Conservation (phyloP, 2,888 invertebrate species). For the Luffia ferchaultella region DNA sequence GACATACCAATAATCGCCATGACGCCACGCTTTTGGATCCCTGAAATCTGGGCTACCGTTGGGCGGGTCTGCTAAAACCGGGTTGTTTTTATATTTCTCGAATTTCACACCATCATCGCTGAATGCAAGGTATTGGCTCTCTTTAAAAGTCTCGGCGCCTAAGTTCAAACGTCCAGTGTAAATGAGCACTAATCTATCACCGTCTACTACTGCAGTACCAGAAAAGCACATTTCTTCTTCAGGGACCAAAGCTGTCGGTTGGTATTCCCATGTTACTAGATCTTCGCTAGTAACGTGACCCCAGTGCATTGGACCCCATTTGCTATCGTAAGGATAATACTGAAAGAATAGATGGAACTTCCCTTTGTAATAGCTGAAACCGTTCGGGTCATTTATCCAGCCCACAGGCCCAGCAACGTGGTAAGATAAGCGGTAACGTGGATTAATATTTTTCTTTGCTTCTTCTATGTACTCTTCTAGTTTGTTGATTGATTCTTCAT, state of each 20-base stretch:
- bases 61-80: conserved; percentile 36
- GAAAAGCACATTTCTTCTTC: conserved; percentile 52
- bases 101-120: conserved; percentile 48
- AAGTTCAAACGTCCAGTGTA: conserved; percentile 37
- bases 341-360: conserved; percentile 64
- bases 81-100: conserved; percentile 44
- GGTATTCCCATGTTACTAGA: conserved; percentile 53
- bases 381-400: conserved; percentile 69
- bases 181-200: conserved; percentile 37
- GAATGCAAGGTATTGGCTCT: conserved; percentile 46
- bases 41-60: conserved; percentile 50
- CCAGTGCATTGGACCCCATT: conserved; percentile 63
- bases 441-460: conserved; percentile 35
- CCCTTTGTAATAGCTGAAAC: conserved; percentile 55
- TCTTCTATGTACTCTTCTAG: conserved; percentile 39
- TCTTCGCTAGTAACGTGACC: conserved; percentile 55
- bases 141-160: conserved; percentile 33
- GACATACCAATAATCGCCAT: conserved; percentile 46
- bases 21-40: conserved; percentile 56
- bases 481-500: conserved; percentile 17
- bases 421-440: conserved; percentile 39
- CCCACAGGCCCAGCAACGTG: conserved; percentile 51
- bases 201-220: conserved; percentile 47
- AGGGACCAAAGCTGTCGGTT: conserved; percentile 55
- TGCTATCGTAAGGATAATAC: conserved; percentile 50